These are phyloP conservation scores for Thalassoma bifasciatum DNA, from an alignment of 2,113 vertebrate genomes.

Conservation along the genomic window DNA sequence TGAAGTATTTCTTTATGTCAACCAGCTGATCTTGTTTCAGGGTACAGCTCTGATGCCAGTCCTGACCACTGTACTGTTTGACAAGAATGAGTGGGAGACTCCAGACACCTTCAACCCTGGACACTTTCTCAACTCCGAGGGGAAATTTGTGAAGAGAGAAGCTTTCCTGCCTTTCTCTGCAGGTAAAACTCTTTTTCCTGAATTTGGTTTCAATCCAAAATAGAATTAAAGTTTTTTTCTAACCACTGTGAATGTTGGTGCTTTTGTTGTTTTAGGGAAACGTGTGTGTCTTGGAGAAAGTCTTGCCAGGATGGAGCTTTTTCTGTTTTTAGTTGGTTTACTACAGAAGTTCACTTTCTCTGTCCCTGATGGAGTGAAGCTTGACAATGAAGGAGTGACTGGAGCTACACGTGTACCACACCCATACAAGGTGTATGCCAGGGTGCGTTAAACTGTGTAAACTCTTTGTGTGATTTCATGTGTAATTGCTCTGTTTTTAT, in stretches of 20 bases:
- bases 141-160: slow-evolving; percentile 85
- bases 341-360: slow-evolving; percentile 85
- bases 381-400: slow-evolving; percentile 56
- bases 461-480: background rate
- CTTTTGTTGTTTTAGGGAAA: slow-evolving; percentile 77
- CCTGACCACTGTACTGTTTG: slow-evolving; percentile 86
- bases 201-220: accelerated
- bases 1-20: background rate
- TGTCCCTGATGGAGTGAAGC: slow-evolving; percentile 45
- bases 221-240: background rate
- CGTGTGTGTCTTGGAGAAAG: slow-evolving; percentile 84
- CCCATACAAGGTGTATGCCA: slow-evolving; percentile 74
- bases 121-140: slow-evolving; percentile 87
- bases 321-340: slow-evolving; percentile 85
- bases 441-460: slow-evolving; percentile 37
- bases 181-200: slow-evolving; percentile 73
- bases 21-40: slow-evolving; percentile 52
- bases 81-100: slow-evolving; percentile 85
- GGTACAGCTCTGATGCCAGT: slow-evolving; percentile 83
- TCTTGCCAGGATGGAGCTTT: slow-evolving; percentile 85
- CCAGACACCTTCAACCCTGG: slow-evolving; percentile 86
- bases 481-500: too few species aligned
- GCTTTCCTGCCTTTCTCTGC: slow-evolving; percentile 88
- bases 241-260: background rate
- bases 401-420: slow-evolving; percentile 55